These are phyloP conservation scores for Heliconius charithonia DNA, from an alignment of 2,888 invertebrate species.

Conservation along the genomic window DNA sequence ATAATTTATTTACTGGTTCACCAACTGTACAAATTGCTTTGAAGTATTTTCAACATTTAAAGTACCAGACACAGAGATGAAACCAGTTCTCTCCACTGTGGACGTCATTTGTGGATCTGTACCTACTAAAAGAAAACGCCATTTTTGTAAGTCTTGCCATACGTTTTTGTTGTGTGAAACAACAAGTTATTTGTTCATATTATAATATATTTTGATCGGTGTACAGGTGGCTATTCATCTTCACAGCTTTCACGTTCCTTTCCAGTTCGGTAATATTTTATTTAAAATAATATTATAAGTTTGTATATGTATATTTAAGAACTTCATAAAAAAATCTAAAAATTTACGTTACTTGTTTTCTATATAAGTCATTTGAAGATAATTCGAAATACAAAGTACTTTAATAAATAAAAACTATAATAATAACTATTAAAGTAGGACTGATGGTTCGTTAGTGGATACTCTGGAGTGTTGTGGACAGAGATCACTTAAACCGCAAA, in stretches of 20 bases:
- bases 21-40: not conserved
- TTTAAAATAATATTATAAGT: not conserved
- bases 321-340: not conserved
- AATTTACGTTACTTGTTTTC: too few relatives aligned
- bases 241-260: not conserved
- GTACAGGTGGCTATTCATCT: slow-evolving; percentile 2
- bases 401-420: too few relatives aligned
- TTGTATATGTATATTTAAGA: not conserved
- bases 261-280: slow-evolving; percentile 1
- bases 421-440: not conserved
- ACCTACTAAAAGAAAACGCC: not conserved
- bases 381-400: too few relatives aligned
- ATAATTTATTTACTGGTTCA: not conserved
- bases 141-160: not conserved
- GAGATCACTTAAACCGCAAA: not conserved
- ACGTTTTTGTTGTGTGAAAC: not conserved
- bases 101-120: not conserved
- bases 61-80: not conserved
- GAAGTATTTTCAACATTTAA: not conserved
- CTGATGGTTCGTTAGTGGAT: not conserved
- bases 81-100: not conserved
- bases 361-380: too few relatives aligned
- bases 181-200: not conserved
- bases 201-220: not conserved
- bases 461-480: not conserved